Evolutionary conservation across 2,888 invertebrate genomes (phyloP).

Genomic region (Boloria euphrosyne): DNA sequence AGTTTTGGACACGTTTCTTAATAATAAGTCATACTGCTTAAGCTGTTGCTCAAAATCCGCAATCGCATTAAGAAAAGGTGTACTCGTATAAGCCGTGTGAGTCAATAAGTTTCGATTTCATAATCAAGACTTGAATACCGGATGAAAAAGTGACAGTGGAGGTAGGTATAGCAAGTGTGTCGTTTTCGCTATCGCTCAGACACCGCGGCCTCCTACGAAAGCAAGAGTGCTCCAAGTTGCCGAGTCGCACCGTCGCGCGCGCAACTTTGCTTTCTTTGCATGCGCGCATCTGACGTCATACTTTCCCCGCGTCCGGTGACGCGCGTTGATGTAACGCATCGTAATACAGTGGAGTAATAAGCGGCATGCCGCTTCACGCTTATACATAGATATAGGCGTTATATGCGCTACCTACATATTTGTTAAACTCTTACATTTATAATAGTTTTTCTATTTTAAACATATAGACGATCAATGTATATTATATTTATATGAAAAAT

Average conservation of each 20-base stretch:
- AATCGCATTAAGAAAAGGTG: constrained; percentile 45
- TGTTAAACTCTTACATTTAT: constrained; percentile 23
- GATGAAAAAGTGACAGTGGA: constrained; percentile 70
- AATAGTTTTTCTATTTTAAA: too few relatives aligned
- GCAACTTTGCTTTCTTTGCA: constrained; percentile 77
- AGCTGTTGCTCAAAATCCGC: constrained; percentile 23
- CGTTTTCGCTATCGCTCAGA: constrained; percentile 80
- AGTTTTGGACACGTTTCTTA: constrained; percentile 15
- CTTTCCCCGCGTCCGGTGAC: constrained; percentile 73
- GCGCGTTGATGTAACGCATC: constrained; percentile 67
- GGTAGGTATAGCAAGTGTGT: constrained; percentile 67
- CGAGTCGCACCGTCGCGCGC: constrained; percentile 59
- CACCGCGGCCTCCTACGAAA: constrained; percentile 71
- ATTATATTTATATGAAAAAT: too few relatives aligned
- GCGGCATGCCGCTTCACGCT: constrained; percentile 39
- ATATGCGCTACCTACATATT: constrained; percentile 31
- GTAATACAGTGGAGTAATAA: constrained; percentile 60
- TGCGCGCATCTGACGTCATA: constrained; percentile 72
- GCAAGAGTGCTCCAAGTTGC: constrained; percentile 56
- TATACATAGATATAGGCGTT: constrained; percentile 16
- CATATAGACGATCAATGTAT: too few relatives aligned
- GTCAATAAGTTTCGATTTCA: constrained; percentile 73
- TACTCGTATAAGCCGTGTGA: constrained; percentile 60
- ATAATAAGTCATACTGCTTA: constrained; percentile 23
- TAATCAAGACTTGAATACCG: constrained; percentile 75